Evolutionary conservation across 2,113 vertebrate genomes (phyloP).

Genomic region (Danio rerio): DNA sequence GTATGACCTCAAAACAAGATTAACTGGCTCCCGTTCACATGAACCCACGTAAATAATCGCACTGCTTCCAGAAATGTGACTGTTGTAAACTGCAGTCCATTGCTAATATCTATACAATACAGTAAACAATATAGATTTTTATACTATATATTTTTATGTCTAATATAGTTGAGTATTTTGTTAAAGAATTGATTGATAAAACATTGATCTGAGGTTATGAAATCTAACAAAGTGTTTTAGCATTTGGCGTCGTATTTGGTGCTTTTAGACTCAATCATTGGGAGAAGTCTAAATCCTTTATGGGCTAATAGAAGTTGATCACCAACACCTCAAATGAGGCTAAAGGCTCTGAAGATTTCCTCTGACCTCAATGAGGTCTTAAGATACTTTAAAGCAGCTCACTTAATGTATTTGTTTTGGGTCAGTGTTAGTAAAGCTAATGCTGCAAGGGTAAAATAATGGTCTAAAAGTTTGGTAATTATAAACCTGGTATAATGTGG

Average conservation of each 20-base stretch:
- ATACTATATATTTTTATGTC: too few species aligned
- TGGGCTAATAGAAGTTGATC: slow-evolving; percentile 56
- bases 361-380: slow-evolving; percentile 60
- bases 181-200: too few species aligned
- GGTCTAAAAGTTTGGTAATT: neutral
- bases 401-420: slow-evolving; percentile 22
- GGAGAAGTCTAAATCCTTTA: slow-evolving; percentile 18
- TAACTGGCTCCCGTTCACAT: neutral
- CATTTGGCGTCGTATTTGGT: neutral
- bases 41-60: neutral
- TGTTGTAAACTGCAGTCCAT: neutral
- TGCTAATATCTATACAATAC: neutral
- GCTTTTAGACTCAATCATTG: slow-evolving; percentile 1
- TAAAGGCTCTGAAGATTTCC: slow-evolving; percentile 65
- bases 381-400: slow-evolving; percentile 47
- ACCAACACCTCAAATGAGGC: slow-evolving; percentile 57
- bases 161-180: neutral
- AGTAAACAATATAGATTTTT: too few species aligned
- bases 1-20: slow-evolving; percentile 9
- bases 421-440: neutral
- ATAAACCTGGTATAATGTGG: too few species aligned
- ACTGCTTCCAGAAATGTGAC: neutral
- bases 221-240: too few species aligned
- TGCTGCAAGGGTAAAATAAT: neutral
- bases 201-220: too few species aligned